Evolutionary conservation across 2,888 invertebrate genomes (phyloP).

Genomic region (Camponotus fellah): DNA sequence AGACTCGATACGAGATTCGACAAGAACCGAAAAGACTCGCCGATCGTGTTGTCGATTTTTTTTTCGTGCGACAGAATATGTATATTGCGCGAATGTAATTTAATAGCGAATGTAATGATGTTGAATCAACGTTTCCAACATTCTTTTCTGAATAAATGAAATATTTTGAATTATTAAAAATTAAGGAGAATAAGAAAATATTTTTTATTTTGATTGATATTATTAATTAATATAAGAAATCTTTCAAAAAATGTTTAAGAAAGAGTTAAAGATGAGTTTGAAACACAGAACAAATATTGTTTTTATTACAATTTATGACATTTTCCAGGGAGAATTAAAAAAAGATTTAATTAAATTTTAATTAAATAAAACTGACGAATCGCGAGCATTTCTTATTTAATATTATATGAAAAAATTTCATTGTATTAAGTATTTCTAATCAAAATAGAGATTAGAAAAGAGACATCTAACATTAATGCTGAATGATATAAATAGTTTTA

Average conservation of each 20-base stretch:
- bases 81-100: neutral
- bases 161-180: neutral
- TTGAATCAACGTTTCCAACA: neutral
- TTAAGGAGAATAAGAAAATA: neutral
- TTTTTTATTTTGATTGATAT: too few species aligned
- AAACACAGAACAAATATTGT: neutral
- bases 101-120: neutral
- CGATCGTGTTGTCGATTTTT: constrained; percentile 21
- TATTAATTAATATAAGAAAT: neutral
- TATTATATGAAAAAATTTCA: neutral
- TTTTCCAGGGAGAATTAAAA: neutral
- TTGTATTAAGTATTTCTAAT: neutral
- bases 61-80: neutral
- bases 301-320: neutral
- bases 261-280: too few species aligned
- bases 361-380: neutral
- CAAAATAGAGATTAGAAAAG: neutral
- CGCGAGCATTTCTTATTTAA: neutral
- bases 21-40: constrained; percentile 10
- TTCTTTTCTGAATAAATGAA: constrained; percentile 1
- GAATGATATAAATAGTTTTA: neutral
- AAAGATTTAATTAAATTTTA: neutral
- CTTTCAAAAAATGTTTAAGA: too few species aligned
- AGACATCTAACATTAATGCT: neutral
- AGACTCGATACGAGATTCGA: constrained; percentile 26